Conservation (phyloP, 2,113 vertebrate genomes). For the Scopus umbretta region DNA sequence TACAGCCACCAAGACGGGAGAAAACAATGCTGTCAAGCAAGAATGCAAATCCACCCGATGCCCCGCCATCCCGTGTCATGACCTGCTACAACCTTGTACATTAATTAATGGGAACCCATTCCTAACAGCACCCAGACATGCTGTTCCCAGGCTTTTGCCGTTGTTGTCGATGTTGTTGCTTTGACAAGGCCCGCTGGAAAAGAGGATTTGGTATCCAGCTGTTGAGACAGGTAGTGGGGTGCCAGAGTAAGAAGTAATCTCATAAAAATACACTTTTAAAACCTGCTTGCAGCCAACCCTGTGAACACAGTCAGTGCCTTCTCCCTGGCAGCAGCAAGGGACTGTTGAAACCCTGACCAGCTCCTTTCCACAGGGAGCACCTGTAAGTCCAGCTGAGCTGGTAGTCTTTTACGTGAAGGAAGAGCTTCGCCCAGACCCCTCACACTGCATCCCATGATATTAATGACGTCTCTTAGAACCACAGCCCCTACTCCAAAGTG, state of each 20-base stretch:
- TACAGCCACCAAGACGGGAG: neutral
- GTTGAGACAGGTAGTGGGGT: neutral
- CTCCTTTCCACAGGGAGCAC: neutral
- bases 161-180: neutral
- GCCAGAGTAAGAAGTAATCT: neutral
- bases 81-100: neutral
- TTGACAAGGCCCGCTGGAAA: neutral
- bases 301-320: fast-evolving
- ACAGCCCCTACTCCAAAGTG: neutral
- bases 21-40: neutral
- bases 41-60: neutral
- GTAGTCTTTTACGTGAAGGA: fast-evolving
- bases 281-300: neutral
- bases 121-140: neutral
- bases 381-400: neutral
- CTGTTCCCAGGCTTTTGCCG: neutral
- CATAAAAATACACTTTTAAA: neutral
- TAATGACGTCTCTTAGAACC: neutral
- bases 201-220: neutral
- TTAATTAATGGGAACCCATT: neutral
- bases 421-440: neutral
- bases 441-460: fast-evolving
- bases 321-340: neutral
- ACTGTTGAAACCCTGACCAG: neutral
- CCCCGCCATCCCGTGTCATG: neutral